These are phyloP conservation scores for Microctonus hyperodae DNA, from an alignment of 2,888 invertebrate species.

Conservation along the genomic window DNA sequence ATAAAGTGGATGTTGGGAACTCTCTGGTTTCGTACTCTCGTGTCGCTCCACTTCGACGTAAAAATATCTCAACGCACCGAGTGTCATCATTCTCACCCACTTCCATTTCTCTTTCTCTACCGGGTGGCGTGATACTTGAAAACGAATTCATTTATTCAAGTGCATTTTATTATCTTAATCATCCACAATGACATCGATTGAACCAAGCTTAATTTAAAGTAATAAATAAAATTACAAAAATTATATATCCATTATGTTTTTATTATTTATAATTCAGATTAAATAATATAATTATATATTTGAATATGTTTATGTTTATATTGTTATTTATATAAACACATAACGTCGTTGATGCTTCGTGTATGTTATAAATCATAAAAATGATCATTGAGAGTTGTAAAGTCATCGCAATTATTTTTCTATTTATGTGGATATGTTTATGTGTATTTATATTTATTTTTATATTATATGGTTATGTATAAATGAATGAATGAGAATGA, in stretches of 20 bases:
- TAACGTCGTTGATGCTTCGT: constrained; percentile 55
- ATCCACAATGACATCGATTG: not conserved
- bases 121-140: constrained; percentile 38
- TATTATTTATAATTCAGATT: not conserved
- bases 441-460: constrained; percentile 27
- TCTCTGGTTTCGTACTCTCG: constrained; percentile 32
- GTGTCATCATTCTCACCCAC: constrained; percentile 47
- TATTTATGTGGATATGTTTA: constrained; percentile 34
- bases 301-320: constrained; percentile 35
- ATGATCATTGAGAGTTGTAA: constrained; percentile 61
- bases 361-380: constrained; percentile 58
- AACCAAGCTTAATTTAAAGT: too few relatives aligned
- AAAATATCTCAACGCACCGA: constrained; percentile 51
- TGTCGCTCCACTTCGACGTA: constrained; percentile 54
- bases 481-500: constrained; percentile 36
- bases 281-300: constrained; percentile 16
- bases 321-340: constrained; percentile 27
- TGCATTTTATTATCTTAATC: not conserved
- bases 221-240: too few relatives aligned
- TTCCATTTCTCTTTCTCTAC: constrained; percentile 37
- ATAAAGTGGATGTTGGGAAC: constrained; percentile 25
- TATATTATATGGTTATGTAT: too few relatives aligned
- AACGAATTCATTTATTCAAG: constrained; percentile 10
- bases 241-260: too few relatives aligned
- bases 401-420: constrained; percentile 57